Base-by-base conservation (phyloP, 2,888 invertebrate species). In the Bembecia ichneumoniformis region DNA sequence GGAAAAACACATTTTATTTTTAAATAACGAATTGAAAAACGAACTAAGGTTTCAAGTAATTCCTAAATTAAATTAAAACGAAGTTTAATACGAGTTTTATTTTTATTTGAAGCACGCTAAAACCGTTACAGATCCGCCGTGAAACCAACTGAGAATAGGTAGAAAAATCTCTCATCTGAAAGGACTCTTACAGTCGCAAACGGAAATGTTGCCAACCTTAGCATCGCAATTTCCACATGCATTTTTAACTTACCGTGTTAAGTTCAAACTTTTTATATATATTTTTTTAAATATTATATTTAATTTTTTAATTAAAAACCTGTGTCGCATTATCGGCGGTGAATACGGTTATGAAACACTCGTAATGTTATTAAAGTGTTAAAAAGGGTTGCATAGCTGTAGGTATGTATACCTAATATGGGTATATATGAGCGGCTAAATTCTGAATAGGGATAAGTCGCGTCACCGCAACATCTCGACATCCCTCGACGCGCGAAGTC, bases 181-280 rank as follows among this genome's bases (percentile, higher is more conserved):
- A 82, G 78, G 71, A 79, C 84, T 72, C 83, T 82, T 71, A 74
- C 65, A 66, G 60, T 67, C 68, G 70, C 64, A 65, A 68, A 75
- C 77, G 74, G 74, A 74, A 82, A 82, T 80, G 77, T 77, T 80
- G 64, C 76, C 71, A 77, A 60, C 77, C 82, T 15, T 81, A 78
- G 81, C 82, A 74, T 84, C 86, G 86, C 84, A 86, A 84, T 87
- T 82, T 68, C 71, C 68, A 77, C 75, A 87, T 76, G 84, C 79
- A 76, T 75, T 79, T 84, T 87, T 77, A 83, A 81, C 74, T 78
- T 72, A 66, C 67, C 74, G 74, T 63, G 69, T 72, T 76, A 72
- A 71, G 71, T 66, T 14, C 28, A 28, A 40, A 14, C 14, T n/a
- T 14, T 40, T n/a, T 40, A 5, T 40, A 40, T 40, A 40, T 40